Percentiles rank a stretch among this genome's conserved stretches.
These are phyloP conservation scores for Lagria hirta DNA, from an alignment of 2,888 invertebrate genomes.

Conservation along the genomic window DNA sequence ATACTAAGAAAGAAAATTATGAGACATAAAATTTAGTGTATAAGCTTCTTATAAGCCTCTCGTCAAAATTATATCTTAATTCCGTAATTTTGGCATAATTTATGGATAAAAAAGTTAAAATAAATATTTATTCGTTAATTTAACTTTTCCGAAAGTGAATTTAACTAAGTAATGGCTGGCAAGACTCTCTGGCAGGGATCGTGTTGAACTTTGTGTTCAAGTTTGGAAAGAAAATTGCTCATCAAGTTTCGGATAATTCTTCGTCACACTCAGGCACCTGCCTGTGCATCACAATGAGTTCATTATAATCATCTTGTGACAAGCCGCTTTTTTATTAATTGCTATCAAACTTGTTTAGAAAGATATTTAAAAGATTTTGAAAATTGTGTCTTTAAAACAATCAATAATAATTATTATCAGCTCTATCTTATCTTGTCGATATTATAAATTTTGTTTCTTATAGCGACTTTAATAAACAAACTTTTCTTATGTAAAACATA, in stretches of 20 bases:
- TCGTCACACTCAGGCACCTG: slow-evolving; percentile 45
- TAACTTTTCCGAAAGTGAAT: slow-evolving; percentile 26
- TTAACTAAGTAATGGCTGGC: slow-evolving; percentile 28
- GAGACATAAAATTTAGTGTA: no score
- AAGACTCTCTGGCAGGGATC: slow-evolving; percentile 26
- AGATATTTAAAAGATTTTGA: not conserved
- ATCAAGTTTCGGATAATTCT: slow-evolving; percentile 42
- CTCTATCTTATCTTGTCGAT: no score
- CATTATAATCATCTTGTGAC: slow-evolving; percentile 39
- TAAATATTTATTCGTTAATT: slow-evolving; percentile 25
- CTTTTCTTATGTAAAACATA: no score
- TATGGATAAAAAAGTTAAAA: no score
- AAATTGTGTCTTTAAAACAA: no score
- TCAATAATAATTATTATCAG: no score
- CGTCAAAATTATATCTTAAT: no score
- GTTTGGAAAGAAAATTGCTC: slow-evolving; percentile 37
- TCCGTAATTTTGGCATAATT: no score
- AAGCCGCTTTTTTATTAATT: slow-evolving; percentile 37
- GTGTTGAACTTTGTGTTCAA: slow-evolving; percentile 28
- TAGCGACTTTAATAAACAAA: no score
- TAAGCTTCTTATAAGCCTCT: no score
- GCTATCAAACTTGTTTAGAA: not conserved
- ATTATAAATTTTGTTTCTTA: no score
- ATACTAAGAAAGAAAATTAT: no score
- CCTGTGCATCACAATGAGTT: slow-evolving; percentile 44